Evolutionary conservation across 2,797 vertebrate species (phyloP).

Genomic region (Diplodus sargus): DNA sequence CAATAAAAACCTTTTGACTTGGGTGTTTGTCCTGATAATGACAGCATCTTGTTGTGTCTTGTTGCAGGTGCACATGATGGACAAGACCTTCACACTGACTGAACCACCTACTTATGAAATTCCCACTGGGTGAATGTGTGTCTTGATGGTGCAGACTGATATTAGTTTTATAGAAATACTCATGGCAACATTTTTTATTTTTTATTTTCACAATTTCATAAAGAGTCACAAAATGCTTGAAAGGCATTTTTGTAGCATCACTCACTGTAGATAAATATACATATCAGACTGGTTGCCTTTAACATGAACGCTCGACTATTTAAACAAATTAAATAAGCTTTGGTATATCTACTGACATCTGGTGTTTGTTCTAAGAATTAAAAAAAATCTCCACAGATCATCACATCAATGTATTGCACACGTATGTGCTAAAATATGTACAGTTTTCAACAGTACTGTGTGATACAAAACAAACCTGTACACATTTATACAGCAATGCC

Average conservation of each 20-base stretch:
- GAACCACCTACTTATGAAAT: slow-evolving; percentile 36
- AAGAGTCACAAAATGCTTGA: slow-evolving; percentile 31
- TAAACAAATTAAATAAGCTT: slow-evolving; percentile 39
- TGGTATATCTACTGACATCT: slow-evolving; percentile 61
- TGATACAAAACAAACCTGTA: slow-evolving; percentile 7
- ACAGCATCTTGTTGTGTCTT: slow-evolving; percentile 15
- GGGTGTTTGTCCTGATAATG: slow-evolving; percentile 9
- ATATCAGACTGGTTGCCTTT: neutral
- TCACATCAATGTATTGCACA: neutral
- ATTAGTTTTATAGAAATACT: slow-evolving; percentile 47
- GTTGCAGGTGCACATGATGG: slow-evolving; percentile 49
- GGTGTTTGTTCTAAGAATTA: slow-evolving; percentile 52
- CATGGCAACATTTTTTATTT: slow-evolving; percentile 56
- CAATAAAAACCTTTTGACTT: neutral
- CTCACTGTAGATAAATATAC: slow-evolving; percentile 43
- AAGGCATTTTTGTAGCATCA: slow-evolving; percentile 7
- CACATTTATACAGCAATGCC: slow-evolving; percentile 3
- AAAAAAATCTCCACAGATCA: neutral
- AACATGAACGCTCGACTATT: slow-evolving; percentile 19
- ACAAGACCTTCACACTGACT: slow-evolving; percentile 19
- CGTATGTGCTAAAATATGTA: slow-evolving; percentile 26
- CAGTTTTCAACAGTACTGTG: slow-evolving; percentile 7
- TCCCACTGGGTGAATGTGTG: slow-evolving; percentile 10
- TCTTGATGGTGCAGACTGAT: slow-evolving; percentile 41
- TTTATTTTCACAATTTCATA: slow-evolving; percentile 64